Conservation (phyloP, 2,113 vertebrate genomes). For the Sitta europaea region DNA sequence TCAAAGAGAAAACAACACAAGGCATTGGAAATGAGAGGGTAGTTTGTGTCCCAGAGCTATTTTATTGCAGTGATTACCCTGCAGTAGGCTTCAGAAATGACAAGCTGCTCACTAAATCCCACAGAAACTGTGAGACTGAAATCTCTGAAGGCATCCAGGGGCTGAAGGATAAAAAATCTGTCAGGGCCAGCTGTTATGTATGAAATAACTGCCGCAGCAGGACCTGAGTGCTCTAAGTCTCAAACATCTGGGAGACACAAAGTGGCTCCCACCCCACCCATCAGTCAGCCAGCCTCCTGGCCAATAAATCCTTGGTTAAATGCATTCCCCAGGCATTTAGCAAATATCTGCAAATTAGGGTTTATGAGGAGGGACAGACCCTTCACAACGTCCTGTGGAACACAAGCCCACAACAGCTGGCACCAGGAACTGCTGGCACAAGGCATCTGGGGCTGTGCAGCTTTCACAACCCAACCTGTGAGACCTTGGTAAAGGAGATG, state of each 20-base stretch:
- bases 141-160: neutral
- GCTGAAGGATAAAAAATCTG: neutral
- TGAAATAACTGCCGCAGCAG: neutral
- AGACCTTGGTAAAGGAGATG: neutral
- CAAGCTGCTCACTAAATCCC: neutral
- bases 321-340: neutral
- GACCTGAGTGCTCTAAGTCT: neutral
- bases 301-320: neutral
- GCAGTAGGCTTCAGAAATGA: neutral
- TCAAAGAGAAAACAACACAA: neutral
- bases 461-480: neutral
- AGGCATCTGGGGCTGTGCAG: neutral
- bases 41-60: neutral
- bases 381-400: neutral
- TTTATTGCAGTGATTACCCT: neutral
- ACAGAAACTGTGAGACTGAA: neutral
- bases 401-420: neutral
- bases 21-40: neutral
- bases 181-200: neutral
- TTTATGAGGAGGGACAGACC: neutral
- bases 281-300: neutral
- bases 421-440: neutral
- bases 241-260: neutral
- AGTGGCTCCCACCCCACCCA: neutral
- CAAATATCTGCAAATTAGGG: neutral